Evolutionary conservation across 1,140 invertebrate genomes (phyloP).

Genomic region (Condylostylus longicornis): DNA sequence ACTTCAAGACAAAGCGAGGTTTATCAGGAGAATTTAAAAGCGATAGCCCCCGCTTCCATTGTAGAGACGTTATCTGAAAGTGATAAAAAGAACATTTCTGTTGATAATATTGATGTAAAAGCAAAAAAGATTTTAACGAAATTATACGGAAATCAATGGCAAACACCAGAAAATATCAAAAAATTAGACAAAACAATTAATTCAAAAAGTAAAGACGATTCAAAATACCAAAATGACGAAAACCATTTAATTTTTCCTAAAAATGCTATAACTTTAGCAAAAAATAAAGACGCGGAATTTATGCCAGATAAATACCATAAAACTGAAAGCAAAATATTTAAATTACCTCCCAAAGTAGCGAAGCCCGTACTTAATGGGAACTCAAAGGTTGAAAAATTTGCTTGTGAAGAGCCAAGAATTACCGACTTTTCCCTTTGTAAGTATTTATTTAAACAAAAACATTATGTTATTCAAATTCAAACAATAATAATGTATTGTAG

Average conservation of each 20-base stretch:
- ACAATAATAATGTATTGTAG: conserved; percentile 9
- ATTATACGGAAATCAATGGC: conserved; percentile 37
- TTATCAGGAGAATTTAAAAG: background rate
- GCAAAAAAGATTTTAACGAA: conserved; percentile 36
- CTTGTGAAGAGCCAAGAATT: conserved; percentile 17
- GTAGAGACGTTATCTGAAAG: background rate
- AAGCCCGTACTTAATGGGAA: background rate
- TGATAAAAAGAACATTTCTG: background rate
- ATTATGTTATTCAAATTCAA: background rate
- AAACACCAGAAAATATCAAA: conserved; percentile 28
- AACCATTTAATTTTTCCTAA: no score
- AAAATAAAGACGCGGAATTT: no score
- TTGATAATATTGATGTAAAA: conserved; percentile 13
- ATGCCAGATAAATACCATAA: no score
- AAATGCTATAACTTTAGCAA: background rate
- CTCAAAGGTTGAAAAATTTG: background rate
- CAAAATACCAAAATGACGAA: conserved; percentile 4
- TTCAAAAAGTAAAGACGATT: conserved; percentile 2
- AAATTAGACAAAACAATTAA: conserved; percentile 6
- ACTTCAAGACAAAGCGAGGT: background rate
- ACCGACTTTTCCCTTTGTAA: conserved; percentile 24
- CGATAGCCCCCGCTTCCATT: background rate
- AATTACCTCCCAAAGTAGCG: background rate
- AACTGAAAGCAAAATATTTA: no score
- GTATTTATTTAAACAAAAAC: no score